Evolutionary conservation across 2,113 vertebrate species (phyloP).

Genomic region (Rhombomys opimus): DNA sequence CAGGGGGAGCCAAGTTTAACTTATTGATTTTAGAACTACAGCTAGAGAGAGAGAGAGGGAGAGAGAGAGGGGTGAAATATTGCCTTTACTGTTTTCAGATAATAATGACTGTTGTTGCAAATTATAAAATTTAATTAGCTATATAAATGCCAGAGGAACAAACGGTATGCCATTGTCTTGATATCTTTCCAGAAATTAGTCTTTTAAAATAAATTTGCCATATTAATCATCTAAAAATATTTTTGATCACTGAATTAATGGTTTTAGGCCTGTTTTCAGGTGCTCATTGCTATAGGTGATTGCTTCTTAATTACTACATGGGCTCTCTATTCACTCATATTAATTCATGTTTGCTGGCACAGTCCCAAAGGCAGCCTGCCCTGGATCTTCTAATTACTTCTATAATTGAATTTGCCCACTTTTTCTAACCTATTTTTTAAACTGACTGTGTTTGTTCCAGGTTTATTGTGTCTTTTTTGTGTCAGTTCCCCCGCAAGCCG

Average conservation of each 20-base stretch:
- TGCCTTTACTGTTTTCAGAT: conserved; percentile 90
- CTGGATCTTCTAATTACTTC: conserved; percentile 99
- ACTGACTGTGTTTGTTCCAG: conserved; percentile 98
- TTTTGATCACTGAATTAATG: conserved; percentile 99
- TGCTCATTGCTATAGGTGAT: conserved; percentile 99
- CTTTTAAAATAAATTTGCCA: conserved; percentile 99
- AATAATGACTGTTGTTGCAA: conserved; percentile 92
- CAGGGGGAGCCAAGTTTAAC: conserved; percentile 83
- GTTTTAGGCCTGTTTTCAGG: conserved; percentile 95
- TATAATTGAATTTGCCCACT: conserved; percentile 99
- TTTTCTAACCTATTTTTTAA: conserved; percentile 99
- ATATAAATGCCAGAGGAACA: conserved; percentile 98
- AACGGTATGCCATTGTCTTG: conserved; percentile 98
- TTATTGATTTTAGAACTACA: conserved; percentile 85
- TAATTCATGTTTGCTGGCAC: conserved; percentile 99
- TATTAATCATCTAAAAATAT: conserved; percentile 99
- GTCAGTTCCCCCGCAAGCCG: conserved; percentile 95
- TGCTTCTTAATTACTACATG: conserved; percentile 99
- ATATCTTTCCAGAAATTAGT: conserved; percentile 99
- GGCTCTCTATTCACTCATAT: conserved; percentile 97
- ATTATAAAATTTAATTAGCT: conserved; percentile 99
- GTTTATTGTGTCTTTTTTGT: conserved; percentile 99
- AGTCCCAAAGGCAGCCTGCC: conserved; percentile 97
- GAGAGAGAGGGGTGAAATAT: conserved; percentile 78
- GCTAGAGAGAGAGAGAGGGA: conserved; percentile 62